Evolutionary conservation across 2,888 invertebrate genomes (phyloP).

Genomic region (Pegoplata infirma): DNA sequence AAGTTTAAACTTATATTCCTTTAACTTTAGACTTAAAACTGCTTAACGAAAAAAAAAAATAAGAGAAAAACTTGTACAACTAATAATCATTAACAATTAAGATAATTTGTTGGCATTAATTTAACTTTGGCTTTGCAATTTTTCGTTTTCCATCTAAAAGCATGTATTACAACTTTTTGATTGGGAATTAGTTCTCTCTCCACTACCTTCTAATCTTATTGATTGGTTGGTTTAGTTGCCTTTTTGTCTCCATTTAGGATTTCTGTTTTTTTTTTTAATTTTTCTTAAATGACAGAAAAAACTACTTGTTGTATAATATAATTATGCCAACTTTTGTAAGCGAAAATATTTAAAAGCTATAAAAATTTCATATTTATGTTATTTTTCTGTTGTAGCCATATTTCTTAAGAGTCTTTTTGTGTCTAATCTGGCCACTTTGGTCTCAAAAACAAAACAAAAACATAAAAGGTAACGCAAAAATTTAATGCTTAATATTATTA

Average conservation of each 20-base stretch:
- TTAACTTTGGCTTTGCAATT: constrained; percentile 32
- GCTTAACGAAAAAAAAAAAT: no score
- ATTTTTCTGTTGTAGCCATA: constrained; percentile 11
- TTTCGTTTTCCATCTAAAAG: constrained; percentile 4
- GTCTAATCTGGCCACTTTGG: constrained; percentile 33
- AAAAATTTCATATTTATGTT: constrained; percentile 60
- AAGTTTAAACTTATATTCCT: constrained; percentile 12
- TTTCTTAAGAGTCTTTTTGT: constrained; percentile 12
- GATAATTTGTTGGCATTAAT: constrained; percentile 64
- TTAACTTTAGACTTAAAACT: constrained; percentile 29
- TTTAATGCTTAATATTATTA: constrained; percentile 7
- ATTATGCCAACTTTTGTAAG: constrained; percentile 65
- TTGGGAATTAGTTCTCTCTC: constrained; percentile 38
- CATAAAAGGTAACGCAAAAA: constrained; percentile 16
- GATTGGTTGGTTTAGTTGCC: constrained; percentile 34
- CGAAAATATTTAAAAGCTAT: constrained; percentile 61
- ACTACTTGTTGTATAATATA: constrained; percentile 60
- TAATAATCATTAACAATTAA: constrained; percentile 63
- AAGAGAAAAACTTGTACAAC: constrained; percentile 53
- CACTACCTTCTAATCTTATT: constrained; percentile 46
- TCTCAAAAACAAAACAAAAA: no score
- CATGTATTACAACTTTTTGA: constrained; percentile 55
- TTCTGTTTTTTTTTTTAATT: no score
- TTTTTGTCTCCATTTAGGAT: no score
- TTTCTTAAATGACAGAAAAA: constrained; percentile 15